Evolutionary conservation across 2,888 invertebrate genomes (phyloP), one percentile per base, ranked within the genome.

Genomic region (Heliconius aoede): DNA sequence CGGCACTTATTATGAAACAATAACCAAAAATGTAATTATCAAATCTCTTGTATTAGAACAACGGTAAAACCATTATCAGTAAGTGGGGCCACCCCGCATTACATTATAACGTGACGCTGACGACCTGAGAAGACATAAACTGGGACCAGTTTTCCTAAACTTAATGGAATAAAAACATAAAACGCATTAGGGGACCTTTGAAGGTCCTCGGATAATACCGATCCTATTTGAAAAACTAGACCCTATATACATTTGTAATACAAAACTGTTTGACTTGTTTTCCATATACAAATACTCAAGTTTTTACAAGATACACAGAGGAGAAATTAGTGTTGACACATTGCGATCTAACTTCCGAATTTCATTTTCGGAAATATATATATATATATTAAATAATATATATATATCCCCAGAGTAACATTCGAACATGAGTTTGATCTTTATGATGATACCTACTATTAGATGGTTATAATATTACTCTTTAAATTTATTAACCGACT

Each of bases 81-180:
- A 61, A 61, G 71, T 73, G 74, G 76, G 73, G n/a, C n/a, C 77
- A 75, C 77, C 74, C 58, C 62, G 75, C 76, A 65, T 74, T 65
- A 68, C 68, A 61, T 61, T 61, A 36, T 40, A 68, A 24, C 28
- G 68, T 68, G 60, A 46, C 60, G 61, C 30, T 30, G 68, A 68
- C 85, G 85, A 84, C 84, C 83, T 80, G 74, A 79, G 75, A 79
- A 78, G 78, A 83, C 83, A 84, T 85, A 85, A 87, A 87, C 83
- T 79, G 83, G 81, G 83, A 83, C 82, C 80, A 84, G 86, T 84
- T 83, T 82, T 82, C 83, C 85, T 83, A 83, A 82, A 78, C 84
- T 85, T 91, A 91, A 91, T 91, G 91, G 90, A 91, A 91, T 90
- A 90, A 91, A 91, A 91, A 91, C 91, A 91, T 90, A 90, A 91